Percentiles rank a stretch among this genome's conserved stretches.
Conservation (phyloP, 2,113 vertebrate genomes). For the Amia ocellicauda region DNA sequence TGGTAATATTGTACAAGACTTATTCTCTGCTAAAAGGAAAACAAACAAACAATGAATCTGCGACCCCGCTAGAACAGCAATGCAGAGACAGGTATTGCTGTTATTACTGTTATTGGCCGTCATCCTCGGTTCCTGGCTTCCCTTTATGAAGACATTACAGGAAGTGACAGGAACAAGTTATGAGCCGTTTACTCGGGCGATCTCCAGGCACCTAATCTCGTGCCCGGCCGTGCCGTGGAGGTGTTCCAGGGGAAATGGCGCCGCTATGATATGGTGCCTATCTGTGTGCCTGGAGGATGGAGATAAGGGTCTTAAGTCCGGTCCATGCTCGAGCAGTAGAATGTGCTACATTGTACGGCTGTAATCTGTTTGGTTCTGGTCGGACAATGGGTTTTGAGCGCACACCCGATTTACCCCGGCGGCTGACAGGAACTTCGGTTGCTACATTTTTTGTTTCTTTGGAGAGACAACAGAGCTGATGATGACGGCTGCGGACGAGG, state of each 20-base stretch:
- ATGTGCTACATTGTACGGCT: slow-evolving; percentile 52
- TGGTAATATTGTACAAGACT: no score
- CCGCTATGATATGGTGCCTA: slow-evolving; percentile 37
- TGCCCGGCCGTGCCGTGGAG: slow-evolving; percentile 52
- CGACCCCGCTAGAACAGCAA: no score
- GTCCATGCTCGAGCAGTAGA: slow-evolving; percentile 56
- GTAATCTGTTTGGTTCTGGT: slow-evolving; percentile 50
- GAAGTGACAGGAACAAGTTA: slow-evolving; percentile 16
- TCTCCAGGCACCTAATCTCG: slow-evolving; percentile 63
- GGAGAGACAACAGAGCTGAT: neutral
- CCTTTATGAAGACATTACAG: no score
- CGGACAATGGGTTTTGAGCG: slow-evolving; percentile 23
- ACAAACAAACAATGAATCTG: neutral
- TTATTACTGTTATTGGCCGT: neutral
- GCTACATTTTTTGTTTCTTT: neutral
- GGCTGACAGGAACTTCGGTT: neutral
- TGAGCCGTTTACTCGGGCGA: slow-evolving; percentile 60
- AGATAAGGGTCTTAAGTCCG: slow-evolving; percentile 67
- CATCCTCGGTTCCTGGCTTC: neutral
- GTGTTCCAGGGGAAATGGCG: slow-evolving; percentile 56
- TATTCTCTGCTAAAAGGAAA: no score
- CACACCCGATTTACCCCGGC: neutral
- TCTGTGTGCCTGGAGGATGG: slow-evolving; percentile 57
- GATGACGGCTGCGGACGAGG: neutral
- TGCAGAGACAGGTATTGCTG: no score